phyloP scores from a whole-genome alignment of 2,113 vertebrate species.

The Notarius quadriscutis region DNA sequence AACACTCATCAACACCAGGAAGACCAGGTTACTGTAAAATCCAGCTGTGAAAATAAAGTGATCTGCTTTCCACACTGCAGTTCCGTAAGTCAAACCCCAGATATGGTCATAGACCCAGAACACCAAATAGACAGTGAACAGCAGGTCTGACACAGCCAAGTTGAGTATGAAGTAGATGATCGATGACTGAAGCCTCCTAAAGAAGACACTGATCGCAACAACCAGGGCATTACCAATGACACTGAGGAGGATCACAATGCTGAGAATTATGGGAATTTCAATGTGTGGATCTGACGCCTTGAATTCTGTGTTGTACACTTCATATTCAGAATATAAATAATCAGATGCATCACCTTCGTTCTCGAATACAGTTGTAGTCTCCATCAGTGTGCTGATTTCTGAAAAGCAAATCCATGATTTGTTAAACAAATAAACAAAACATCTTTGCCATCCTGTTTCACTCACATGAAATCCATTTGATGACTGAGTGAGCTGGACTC shows the following conservation, averaged over 20 bases:
- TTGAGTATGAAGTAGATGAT: constrained; percentile 89
- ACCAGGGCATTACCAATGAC: constrained; percentile 83
- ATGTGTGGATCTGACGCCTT: constrained; percentile 63
- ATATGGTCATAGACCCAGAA: constrained; percentile 76
- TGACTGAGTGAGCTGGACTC: too few species aligned
- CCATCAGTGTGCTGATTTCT: neutral
- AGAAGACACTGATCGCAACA: constrained; percentile 78
- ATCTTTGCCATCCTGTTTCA: too few species aligned
- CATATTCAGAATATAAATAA: neutral
- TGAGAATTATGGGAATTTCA: constrained; percentile 72
- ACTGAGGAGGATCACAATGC: constrained; percentile 79
- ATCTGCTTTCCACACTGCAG: constrained; percentile 74
- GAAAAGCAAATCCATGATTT: neutral
- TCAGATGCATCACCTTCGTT: too few species aligned
- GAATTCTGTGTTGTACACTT: constrained; percentile 68
- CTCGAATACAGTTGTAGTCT: neutral
- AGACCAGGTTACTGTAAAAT: constrained; percentile 85
- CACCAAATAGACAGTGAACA: constrained; percentile 80
- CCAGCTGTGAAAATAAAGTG: constrained; percentile 78
- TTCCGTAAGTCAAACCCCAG: constrained; percentile 77
- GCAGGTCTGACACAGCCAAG: constrained; percentile 84
- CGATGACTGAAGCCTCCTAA: constrained; percentile 80
- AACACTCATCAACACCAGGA: constrained; percentile 83
- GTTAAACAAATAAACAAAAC: too few species aligned
- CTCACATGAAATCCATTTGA: too few species aligned